These are phyloP conservation scores for Melanostigma gelatinosum DNA, from an alignment of 2,113 vertebrate species.

Conservation along the genomic window DNA sequence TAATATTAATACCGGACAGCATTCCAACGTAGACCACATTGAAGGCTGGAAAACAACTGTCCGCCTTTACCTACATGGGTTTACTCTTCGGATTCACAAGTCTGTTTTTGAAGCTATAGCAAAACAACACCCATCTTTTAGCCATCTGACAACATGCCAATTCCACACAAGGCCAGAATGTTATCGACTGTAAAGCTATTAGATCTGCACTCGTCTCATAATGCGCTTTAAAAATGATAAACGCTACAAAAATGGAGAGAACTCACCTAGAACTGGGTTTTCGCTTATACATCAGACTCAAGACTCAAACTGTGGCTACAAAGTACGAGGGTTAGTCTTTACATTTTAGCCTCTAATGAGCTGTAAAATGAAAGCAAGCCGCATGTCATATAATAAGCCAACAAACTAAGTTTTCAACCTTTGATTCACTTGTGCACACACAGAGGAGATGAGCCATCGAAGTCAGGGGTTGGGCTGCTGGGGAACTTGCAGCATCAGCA, in stretches of 20 bases:
- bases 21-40: background rate
- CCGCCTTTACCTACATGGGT: background rate
- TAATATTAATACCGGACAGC: background rate
- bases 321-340: background rate
- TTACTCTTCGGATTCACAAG: background rate
- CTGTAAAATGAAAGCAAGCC: background rate
- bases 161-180: background rate
- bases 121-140: constrained; percentile 1
- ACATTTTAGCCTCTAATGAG: background rate
- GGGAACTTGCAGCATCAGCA: background rate
- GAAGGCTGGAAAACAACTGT: background rate
- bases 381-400: background rate
- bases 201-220: background rate
- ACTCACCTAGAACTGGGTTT: background rate
- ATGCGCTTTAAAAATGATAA: background rate
- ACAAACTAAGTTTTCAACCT: background rate
- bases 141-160: background rate
- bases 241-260: background rate
- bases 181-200: background rate
- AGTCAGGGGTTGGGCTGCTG: background rate
- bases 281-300: background rate
- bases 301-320: background rate
- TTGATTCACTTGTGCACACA: background rate
- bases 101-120: background rate
- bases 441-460: background rate